These are phyloP conservation scores for Hipposideros larvatus DNA, from an alignment of 2,797 vertebrate species.

Conservation along the genomic window DNA sequence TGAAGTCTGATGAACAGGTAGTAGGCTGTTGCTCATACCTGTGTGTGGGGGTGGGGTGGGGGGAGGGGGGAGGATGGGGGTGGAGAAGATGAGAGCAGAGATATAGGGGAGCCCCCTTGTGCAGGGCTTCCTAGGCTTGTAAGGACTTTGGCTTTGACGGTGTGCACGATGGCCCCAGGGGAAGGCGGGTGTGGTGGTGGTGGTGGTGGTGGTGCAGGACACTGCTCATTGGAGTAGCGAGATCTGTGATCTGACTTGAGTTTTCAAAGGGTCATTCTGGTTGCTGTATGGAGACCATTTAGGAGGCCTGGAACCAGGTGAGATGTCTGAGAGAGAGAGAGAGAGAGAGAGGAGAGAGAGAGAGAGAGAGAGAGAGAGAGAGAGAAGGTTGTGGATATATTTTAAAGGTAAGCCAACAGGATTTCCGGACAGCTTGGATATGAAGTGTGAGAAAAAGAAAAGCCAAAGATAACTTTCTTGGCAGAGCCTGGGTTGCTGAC, in stretches of 20 bases:
- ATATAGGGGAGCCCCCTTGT: background rate
- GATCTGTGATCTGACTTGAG: background rate
- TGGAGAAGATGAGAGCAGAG: background rate
- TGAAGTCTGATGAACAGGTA: background rate
- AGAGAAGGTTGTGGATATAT: background rate
- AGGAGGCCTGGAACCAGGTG: background rate
- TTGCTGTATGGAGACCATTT: background rate
- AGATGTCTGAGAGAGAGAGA: background rate
- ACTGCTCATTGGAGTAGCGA: rapidly evolving
- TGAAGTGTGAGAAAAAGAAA: background rate
- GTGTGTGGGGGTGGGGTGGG: background rate
- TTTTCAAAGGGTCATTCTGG: background rate
- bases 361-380: background rate
- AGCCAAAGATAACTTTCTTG: background rate
- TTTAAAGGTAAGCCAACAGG: background rate
- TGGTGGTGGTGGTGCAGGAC: rapidly evolving
- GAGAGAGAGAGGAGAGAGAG: background rate
- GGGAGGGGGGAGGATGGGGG: too few relatives aligned
- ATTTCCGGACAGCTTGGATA: background rate
- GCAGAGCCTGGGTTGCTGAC: background rate
- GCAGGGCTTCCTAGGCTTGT: background rate
- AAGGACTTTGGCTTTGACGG: background rate
- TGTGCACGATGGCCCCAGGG: background rate
- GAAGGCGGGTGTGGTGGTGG: too few relatives aligned
- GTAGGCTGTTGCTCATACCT: background rate